Base-by-base conservation (phyloP, 2,888 invertebrate genomes). In the Chloromyia formosa region DNA sequence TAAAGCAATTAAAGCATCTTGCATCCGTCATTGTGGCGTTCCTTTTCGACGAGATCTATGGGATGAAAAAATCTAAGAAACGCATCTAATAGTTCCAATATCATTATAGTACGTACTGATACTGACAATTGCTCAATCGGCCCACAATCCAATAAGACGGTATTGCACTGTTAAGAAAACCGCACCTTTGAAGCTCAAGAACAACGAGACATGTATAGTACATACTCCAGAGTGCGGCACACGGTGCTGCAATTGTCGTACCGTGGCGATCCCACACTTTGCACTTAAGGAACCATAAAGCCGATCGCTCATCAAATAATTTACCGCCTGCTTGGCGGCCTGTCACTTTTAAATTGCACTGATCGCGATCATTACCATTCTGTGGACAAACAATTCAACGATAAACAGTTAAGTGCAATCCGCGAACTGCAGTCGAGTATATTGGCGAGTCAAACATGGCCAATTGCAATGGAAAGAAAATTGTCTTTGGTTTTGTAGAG, bases 331-430 rank as follows among this genome's bases (percentile, higher is more conserved):
- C 69, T 54, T 69, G 69, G 49, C 53, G 49, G 53, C 69, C 69
- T 54, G 69, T 69, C 69, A 69, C 69, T 69, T 69, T 53, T 54
- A 27, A 69, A 69, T 69, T 54, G 69, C 69, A 69, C 69, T 27
- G 54, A 69, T 69, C 69, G 54, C 27, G 69, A 53, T 69, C 69
- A 35, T 69, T 69, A 69, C 69, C 54, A 69, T 69, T 69, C 69
- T 27, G 53, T 69, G 54, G 69, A 54, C 54, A 69, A 69, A 69
- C 69, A 53, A 69, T 69, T 69, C 69, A 53, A 23, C 54, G 35
- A 54, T 27, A n/a, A 54, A 69, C 16, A 23, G 27, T 27, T 23
- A 27, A 69, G 27, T 54, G 54, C 54, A 23, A 54, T 69, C 27
- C 27, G 69, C 53, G 54, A 22, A 7, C 16, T 53, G 53, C 27